Conservation (phyloP, 2,797 vertebrate genomes). For the Nasua narica region DNA sequence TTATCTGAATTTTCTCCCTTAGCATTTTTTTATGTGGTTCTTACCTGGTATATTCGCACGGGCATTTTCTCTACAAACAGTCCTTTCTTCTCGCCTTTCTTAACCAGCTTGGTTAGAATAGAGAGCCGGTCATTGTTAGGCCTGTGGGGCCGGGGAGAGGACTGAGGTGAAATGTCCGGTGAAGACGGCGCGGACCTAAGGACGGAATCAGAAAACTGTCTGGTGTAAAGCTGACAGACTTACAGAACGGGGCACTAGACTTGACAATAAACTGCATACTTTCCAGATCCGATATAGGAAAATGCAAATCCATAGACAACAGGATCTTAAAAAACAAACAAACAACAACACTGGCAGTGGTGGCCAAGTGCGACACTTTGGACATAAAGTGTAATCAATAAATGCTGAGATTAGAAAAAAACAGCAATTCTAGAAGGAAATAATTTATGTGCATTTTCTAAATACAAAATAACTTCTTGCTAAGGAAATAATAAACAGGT, state of each 20-base stretch:
- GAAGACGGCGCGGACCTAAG: slow-evolving; percentile 96
- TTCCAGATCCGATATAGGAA: not conserved
- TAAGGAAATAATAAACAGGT: not conserved
- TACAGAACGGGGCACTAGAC: not conserved
- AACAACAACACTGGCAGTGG: not conserved
- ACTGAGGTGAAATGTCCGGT: slow-evolving; percentile 98
- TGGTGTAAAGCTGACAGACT: not conserved
- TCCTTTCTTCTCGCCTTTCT: slow-evolving; percentile 98
- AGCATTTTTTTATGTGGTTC: not conserved
- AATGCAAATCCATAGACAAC: not conserved
- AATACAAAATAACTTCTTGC: slow-evolving; percentile 7
- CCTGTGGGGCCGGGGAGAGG: slow-evolving; percentile 96
- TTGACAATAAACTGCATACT: not conserved
- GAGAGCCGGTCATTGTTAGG: slow-evolving; percentile 97
- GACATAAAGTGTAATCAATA: not conserved
- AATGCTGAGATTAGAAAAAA: not conserved
- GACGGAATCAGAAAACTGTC: not conserved
- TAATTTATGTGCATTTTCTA: slow-evolving; percentile 3
- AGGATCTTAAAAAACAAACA: not conserved
- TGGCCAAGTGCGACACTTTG: not conserved
- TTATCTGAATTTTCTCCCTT: not conserved
- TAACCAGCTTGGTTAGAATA: slow-evolving; percentile 95
- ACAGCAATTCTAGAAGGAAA: not conserved
- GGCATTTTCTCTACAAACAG: slow-evolving; percentile 99
- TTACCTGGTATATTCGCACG: slow-evolving; percentile 96